Evolutionary conservation across 2,888 invertebrate species (phyloP).

Genomic region (Globia sparganii): DNA sequence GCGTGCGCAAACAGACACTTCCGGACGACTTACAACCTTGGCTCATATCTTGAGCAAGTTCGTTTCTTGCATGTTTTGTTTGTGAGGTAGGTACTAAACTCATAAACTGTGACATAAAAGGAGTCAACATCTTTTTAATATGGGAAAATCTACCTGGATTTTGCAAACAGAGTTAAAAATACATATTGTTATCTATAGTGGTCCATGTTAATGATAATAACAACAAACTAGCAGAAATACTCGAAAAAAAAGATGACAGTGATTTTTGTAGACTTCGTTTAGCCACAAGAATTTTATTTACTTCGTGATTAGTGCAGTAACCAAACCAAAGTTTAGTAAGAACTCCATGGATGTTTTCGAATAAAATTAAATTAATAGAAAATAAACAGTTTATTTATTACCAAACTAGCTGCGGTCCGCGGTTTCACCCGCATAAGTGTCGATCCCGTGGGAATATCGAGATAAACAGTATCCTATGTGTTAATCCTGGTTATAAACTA

Average conservation of each 20-base stretch:
- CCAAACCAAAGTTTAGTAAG: neutral
- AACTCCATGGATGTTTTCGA: too few species aligned
- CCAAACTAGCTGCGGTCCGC: too few species aligned
- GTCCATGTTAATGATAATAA: neutral
- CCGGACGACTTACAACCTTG: slow-evolving; percentile 63
- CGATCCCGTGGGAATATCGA: too few species aligned
- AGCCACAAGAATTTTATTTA: neutral
- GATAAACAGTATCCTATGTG: too few species aligned
- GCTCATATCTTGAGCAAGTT: slow-evolving; percentile 52
- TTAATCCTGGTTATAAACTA: too few species aligned
- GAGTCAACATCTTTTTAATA: slow-evolving; percentile 2
- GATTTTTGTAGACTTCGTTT: neutral
- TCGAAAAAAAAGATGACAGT: neutral
- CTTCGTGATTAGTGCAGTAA: too few species aligned
- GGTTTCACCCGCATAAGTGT: too few species aligned
- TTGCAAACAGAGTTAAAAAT: neutral
- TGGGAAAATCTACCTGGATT: neutral
- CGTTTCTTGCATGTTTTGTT: slow-evolving; percentile 31
- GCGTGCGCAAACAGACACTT: slow-evolving; percentile 45
- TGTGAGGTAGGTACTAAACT: neutral
- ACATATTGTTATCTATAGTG: neutral
- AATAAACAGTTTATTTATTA: too few species aligned
- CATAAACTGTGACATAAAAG: slow-evolving; percentile 41
- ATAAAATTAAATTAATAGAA: too few species aligned
- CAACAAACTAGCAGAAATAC: neutral